Base-by-base conservation (phyloP, 1,140 invertebrate genomes). In the Nebria ingens region DNA sequence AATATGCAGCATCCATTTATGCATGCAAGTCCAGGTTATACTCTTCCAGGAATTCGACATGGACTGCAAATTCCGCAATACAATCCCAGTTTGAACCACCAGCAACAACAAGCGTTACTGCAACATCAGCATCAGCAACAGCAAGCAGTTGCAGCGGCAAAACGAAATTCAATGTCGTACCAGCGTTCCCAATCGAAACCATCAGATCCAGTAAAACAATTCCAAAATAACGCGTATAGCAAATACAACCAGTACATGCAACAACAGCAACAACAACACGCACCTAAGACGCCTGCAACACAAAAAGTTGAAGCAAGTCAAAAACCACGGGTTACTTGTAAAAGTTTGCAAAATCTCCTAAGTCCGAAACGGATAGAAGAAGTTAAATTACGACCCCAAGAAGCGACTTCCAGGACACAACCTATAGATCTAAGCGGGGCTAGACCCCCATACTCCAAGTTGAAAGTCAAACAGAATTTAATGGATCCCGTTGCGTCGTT, bases 41-140 rank as follows among this genome's bases (percentile, higher is more conserved):
- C 71, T 2, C 61, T 70, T 11, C 69, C 71, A n/a, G 67, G 67
- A 0, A 49, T 38, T 21, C 60, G 59, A 56, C 56, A 50, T 3
- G 62, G 56, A 29, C 56, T 76, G 21, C 73, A 74, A 56, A 71
- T 74, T 55, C 71, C 75, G 4, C 75, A 75, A 45, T 76, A 71
- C 56, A 73, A 71, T 58, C 66, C 73, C 23, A 52, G 22, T 54
- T 53, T 21, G 17, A 29, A 19, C 11, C 59, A 61, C 12, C 62
- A 61, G 21, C 58, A 62, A 42, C 55, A 56, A 17, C 61, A 64
- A 50, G 56, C 59, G 11, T 58, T 62, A 11, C 62, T 61, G 49
- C 64, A 62, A 22, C 62, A 64, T 56, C 59, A 59, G 13, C 56
- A 56, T 22, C 54, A 56, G 11, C 42, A 54, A 40, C 29, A 65